phyloP scores from a whole-genome alignment of 2,113 vertebrate genomes.

The Equus quagga region DNA sequence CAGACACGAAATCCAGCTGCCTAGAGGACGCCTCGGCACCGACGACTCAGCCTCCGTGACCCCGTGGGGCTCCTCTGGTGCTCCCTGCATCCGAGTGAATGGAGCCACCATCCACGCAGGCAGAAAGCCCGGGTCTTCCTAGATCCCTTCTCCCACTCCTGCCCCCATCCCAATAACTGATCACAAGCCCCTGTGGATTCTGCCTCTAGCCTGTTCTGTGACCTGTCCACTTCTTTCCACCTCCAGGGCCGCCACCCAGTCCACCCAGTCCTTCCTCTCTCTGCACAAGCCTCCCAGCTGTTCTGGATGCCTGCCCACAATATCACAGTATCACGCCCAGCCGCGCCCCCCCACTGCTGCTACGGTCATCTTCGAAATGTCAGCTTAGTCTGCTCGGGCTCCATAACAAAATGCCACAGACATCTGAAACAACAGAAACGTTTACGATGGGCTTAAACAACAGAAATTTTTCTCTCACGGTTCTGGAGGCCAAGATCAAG shows the following conservation, averaged over 20 bases:
- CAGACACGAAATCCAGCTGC: not conserved
- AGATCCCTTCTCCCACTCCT: not conserved
- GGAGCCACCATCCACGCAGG: not conserved
- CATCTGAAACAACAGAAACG: not conserved
- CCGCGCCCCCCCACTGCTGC: not conserved
- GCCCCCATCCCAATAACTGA: not conserved
- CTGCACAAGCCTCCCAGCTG: not conserved
- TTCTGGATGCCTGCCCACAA: not conserved
- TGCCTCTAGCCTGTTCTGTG: not conserved
- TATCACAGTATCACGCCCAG: not conserved
- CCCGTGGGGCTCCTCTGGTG: not conserved
- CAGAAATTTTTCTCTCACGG: not conserved
- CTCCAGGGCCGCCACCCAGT: not conserved
- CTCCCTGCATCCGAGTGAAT: not conserved
- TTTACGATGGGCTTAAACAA: not conserved
- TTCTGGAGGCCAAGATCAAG: not conserved
- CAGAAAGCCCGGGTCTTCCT: not conserved
- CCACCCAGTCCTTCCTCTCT: not conserved
- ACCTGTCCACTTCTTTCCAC: not conserved
- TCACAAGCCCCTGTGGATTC: not conserved
- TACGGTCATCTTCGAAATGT: not conserved
- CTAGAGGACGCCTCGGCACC: not conserved
- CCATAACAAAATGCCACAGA: not conserved
- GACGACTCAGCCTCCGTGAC: too few relatives aligned
- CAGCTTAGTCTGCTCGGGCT: accelerated